A percentile compares a stretch with the other conserved stretches of the same genome.
phyloP scores from a whole-genome alignment of 2,113 vertebrate species.

The Grammomys dolichurus region DNA sequence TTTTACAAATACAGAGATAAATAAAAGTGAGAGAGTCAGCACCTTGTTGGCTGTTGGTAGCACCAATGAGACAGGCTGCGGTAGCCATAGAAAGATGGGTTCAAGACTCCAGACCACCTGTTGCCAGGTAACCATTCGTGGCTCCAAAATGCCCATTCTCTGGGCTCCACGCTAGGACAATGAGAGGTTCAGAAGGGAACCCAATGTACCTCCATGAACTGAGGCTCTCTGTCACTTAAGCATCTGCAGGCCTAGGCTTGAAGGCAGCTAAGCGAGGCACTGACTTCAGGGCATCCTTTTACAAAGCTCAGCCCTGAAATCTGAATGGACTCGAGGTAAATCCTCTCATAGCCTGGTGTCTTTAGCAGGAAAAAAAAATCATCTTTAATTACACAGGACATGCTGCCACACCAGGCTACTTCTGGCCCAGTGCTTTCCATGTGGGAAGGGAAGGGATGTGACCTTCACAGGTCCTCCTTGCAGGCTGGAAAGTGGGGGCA shows the following conservation, averaged over 20 bases:
- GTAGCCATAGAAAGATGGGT: neutral
- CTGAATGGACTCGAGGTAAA: neutral
- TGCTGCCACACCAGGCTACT: neutral
- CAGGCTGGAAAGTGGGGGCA: neutral
- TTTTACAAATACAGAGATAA: neutral
- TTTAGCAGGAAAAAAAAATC: slow-evolving; percentile 55
- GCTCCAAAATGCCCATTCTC: neutral
- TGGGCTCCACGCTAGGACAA: neutral
- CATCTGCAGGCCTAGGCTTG: neutral
- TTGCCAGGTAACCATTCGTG: neutral
- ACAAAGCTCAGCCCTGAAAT: neutral
- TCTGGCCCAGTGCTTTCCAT: neutral
- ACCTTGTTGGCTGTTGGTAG: neutral
- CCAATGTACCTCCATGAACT: neutral
- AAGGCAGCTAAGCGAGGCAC: neutral
- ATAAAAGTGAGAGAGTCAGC: neutral
- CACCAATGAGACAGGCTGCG: accelerated
- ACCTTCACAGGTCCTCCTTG: neutral
- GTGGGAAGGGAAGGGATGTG: neutral
- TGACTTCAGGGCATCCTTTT: neutral
- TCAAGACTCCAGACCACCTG: too few species aligned
- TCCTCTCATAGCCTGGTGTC: neutral
- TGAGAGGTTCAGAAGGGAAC: neutral
- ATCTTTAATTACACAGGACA: slow-evolving; percentile 52
- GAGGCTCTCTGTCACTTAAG: neutral